Evolutionary conservation across 2,797 vertebrate genomes (phyloP).

Genomic region (Notoglanidium macrostoma): DNA sequence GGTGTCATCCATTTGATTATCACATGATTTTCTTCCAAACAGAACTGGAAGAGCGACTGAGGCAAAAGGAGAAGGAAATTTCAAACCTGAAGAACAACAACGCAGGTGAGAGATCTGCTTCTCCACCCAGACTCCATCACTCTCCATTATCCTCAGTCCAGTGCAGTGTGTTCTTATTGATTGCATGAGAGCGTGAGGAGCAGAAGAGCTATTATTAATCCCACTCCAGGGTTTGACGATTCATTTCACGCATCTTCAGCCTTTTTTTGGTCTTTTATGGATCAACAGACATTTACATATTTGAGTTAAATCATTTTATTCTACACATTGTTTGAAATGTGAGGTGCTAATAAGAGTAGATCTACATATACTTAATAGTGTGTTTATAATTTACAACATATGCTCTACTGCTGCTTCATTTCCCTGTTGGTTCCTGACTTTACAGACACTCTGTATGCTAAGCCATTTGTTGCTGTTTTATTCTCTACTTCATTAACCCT

Average conservation of each 20-base stretch:
- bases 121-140: not conserved
- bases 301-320: not conserved
- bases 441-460: not conserved
- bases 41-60: not conserved
- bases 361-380: not conserved
- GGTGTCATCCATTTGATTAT: not conserved
- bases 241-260: not conserved
- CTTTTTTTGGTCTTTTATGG: too few species aligned
- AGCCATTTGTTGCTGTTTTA: not conserved
- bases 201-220: not conserved
- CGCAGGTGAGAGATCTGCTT: slow-evolving; percentile 34
- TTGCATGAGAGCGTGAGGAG: not conserved
- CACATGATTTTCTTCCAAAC: not conserved
- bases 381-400: not conserved
- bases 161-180: not conserved
- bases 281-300: not conserved
- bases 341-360: not conserved
- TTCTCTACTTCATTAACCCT: not conserved
- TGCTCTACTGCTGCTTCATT: not conserved
- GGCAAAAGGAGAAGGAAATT: slow-evolving; percentile 16
- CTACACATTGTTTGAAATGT: not conserved
- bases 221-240: too few species aligned
- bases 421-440: not conserved
- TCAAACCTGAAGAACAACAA: slow-evolving; percentile 49
- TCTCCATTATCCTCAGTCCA: not conserved